Evolutionary conservation across 2,113 vertebrate genomes (phyloP).

Genomic region (Origma solitaria): DNA sequence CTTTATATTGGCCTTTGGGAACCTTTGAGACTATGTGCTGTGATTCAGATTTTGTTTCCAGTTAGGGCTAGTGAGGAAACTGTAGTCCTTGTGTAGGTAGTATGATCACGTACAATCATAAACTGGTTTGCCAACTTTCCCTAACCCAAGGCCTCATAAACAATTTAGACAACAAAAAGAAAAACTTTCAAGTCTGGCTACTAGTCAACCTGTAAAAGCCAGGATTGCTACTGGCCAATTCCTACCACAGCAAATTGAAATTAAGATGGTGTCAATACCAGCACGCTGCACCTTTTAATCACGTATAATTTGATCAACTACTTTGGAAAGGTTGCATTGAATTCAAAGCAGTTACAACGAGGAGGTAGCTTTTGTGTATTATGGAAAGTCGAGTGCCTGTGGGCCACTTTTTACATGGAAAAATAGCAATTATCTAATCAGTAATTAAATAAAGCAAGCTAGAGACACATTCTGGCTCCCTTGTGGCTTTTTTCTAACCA

Average conservation of each 20-base stretch:
- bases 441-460: background rate
- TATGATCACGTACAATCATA: background rate
- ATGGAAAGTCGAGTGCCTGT: background rate
- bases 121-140: conserved; percentile 2
- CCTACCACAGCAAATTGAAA: background rate
- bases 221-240: background rate
- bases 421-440: background rate
- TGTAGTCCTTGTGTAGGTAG: background rate
- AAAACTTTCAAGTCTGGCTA: background rate
- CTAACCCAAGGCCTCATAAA: background rate
- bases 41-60: background rate
- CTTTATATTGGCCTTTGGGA: background rate
- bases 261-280: background rate
- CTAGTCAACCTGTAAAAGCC: background rate
- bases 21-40: background rate
- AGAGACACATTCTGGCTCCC: background rate
- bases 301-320: background rate
- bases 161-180: background rate
- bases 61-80: background rate
- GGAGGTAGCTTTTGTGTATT: background rate
- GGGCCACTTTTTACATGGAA: background rate
- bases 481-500: background rate
- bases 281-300: background rate
- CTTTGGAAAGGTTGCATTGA: background rate
- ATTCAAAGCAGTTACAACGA: background rate